phyloP scores from a whole-genome alignment of 2,113 vertebrate genomes.

The Xiphophorus hellerii region DNA sequence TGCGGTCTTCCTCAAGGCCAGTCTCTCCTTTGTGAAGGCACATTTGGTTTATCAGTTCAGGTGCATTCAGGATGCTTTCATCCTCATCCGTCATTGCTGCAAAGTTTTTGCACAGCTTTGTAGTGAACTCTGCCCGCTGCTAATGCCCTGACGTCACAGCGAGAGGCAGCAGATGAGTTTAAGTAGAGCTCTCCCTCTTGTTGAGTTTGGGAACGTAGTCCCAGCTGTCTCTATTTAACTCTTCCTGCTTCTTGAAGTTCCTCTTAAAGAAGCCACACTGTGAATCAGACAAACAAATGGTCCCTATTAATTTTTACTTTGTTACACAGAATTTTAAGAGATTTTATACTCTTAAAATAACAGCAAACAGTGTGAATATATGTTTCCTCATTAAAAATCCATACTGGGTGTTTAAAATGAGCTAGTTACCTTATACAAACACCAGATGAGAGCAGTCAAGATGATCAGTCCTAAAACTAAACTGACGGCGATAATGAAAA shows the following conservation, averaged over 20 bases:
- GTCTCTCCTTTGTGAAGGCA: slow-evolving; percentile 31
- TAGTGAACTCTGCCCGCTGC: not conserved
- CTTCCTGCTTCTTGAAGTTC: slow-evolving; percentile 74
- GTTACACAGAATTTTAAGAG: too few relatives aligned
- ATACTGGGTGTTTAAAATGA: not conserved
- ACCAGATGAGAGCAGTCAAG: slow-evolving; percentile 83
- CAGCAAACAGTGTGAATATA: not conserved
- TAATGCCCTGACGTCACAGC: slow-evolving; percentile 10
- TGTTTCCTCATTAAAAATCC: not conserved
- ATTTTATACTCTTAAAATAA: not conserved
- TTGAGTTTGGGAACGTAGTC: slow-evolving; percentile 84
- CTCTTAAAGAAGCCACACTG: slow-evolving; percentile 95
- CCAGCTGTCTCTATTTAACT: slow-evolving; percentile 87
- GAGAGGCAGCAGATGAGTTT: slow-evolving; percentile 27
- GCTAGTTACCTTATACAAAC: slow-evolving; percentile 89
- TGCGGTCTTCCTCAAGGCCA: slow-evolving; percentile 4
- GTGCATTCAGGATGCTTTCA: slow-evolving; percentile 2
- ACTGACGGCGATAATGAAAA: slow-evolving; percentile 83
- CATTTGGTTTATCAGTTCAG: slow-evolving; percentile 20
- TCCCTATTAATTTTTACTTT: too few relatives aligned
- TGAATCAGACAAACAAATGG: not conserved
- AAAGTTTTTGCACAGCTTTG: slow-evolving; percentile 10
- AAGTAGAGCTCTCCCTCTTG: slow-evolving; percentile 75
- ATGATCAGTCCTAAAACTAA: slow-evolving; percentile 85
- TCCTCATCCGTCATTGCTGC: not conserved